Conservation (phyloP, 2,797 vertebrate species). For the Hydrolagus colliei region DNA sequence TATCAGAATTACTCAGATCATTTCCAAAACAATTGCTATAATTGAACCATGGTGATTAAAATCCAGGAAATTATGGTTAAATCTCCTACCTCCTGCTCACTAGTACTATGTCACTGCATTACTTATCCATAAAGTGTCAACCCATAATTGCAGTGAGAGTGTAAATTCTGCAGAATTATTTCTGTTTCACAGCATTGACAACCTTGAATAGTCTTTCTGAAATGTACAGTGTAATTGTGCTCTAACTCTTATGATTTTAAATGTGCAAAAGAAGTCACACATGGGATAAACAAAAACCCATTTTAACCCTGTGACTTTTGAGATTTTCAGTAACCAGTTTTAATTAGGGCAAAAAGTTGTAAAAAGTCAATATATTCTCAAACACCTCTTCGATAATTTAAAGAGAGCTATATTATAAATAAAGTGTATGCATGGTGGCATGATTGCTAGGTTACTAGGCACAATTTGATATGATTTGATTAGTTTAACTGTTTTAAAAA, state of each 20-base stretch:
- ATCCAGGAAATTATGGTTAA: background rate
- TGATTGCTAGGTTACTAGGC: background rate
- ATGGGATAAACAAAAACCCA: background rate
- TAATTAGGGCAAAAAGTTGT: no score
- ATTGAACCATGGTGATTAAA: conserved; percentile 19
- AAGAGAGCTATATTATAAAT: no score
- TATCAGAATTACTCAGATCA: background rate
- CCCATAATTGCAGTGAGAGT: background rate
- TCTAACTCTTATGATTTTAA: background rate
- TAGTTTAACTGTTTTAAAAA: background rate
- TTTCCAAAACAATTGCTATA: background rate
- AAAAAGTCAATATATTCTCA: no score
- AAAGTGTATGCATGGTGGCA: background rate
- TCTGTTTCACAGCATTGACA: background rate
- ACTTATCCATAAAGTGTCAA: background rate
- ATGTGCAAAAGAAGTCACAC: background rate
- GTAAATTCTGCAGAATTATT: conserved; percentile 23
- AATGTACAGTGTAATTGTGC: background rate
- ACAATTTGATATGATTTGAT: background rate
- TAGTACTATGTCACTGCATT: background rate
- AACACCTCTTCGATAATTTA: no score
- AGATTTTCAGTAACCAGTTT: no score
- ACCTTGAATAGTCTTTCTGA: background rate
- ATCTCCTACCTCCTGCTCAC: background rate
- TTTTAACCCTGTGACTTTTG: background rate